phyloP scores from a whole-genome alignment of 2,113 vertebrate genomes.

The Glareola pratincola region DNA sequence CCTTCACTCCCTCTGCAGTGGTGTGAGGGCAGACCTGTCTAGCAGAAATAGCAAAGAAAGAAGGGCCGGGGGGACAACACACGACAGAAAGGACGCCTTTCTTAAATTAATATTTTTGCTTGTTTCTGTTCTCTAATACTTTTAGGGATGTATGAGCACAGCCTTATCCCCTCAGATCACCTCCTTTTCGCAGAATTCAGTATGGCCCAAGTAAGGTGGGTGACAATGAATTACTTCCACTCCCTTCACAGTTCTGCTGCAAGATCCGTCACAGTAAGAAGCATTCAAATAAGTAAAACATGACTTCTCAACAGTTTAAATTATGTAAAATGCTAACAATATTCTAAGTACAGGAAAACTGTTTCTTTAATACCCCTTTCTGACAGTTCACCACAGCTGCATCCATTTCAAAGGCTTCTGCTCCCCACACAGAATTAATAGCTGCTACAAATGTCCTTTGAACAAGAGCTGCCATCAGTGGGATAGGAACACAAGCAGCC shows the following conservation, averaged over 20 bases:
- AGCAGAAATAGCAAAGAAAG: neutral
- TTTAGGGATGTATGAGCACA: neutral
- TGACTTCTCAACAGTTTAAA: conserved; percentile 24
- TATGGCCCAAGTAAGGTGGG: neutral
- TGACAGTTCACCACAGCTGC: conserved; percentile 27
- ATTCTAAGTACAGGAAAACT: conserved; percentile 38
- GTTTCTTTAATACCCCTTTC: conserved; percentile 31
- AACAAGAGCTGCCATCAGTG: conserved; percentile 10
- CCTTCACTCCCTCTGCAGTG: neutral
- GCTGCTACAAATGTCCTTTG: conserved; percentile 52
- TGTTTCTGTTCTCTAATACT: neutral
- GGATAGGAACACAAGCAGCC: conserved; percentile 46
- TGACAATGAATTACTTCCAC: neutral
- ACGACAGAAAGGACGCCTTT: neutral
- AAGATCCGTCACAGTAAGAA: neutral
- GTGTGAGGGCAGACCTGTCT: neutral
- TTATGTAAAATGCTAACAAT: conserved; percentile 32
- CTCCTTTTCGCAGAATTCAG: neutral
- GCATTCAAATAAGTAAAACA: conserved; percentile 23
- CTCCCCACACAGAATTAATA: conserved; percentile 43
- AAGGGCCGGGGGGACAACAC: neutral
- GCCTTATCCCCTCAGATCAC: neutral
- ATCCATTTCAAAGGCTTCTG: conserved; percentile 57
- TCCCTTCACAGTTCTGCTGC: neutral
- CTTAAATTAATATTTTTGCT: neutral